Evolutionary conservation across 1,140 invertebrate genomes (phyloP).

Genomic region (Octopus bimaculoides): DNA sequence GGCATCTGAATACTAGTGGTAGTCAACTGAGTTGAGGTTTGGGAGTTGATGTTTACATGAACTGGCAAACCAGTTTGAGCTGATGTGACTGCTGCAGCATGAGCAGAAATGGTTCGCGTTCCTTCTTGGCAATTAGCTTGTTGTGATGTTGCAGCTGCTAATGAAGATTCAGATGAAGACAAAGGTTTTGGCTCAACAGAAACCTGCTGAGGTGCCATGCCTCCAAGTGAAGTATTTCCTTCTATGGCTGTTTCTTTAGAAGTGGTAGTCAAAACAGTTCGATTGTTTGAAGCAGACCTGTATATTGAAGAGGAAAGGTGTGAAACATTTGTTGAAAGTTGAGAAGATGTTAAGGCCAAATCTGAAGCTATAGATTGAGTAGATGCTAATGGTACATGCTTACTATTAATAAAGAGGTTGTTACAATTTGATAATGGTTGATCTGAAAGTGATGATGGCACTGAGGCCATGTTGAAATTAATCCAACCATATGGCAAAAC

Average conservation of each 20-base stretch:
- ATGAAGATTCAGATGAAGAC: neutral
- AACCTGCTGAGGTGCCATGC: neutral
- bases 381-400: neutral
- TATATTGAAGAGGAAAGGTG: neutral
- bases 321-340: neutral
- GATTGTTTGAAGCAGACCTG: neutral
- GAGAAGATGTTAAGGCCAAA: neutral
- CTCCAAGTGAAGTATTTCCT: neutral
- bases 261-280: neutral
- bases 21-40: neutral
- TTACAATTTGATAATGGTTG: neutral
- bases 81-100: neutral
- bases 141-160: neutral
- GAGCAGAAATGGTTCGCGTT: neutral
- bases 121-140: neutral
- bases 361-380: neutral
- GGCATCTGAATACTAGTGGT: constrained; percentile 11
- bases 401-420: neutral
- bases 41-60: neutral
- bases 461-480: neutral
- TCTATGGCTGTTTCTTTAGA: neutral
- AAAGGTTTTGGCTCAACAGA: neutral
- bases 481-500: neutral
- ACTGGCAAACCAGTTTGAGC: neutral
- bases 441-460: neutral